A percentile compares a stretch with the other conserved stretches of the same genome.
These are phyloP conservation scores for Corydoras sp. DNA, from an alignment of 2,113 vertebrate species.

Conservation along the genomic window DNA sequence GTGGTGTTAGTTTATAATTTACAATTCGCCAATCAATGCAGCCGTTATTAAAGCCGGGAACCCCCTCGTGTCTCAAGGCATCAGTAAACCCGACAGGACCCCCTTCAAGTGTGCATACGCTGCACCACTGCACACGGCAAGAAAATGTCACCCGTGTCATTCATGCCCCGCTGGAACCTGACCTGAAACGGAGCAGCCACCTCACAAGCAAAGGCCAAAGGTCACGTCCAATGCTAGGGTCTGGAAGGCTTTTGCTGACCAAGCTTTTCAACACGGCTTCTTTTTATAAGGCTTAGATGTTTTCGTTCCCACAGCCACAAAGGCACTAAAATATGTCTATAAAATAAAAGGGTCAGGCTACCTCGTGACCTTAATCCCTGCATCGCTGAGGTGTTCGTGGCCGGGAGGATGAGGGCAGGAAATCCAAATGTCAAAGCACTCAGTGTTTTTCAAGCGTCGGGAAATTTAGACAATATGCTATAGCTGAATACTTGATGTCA, in stretches of 20 bases:
- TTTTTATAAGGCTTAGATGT: conserved; percentile 18
- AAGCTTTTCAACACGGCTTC: conserved; percentile 17
- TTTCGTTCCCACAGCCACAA: conserved; percentile 16
- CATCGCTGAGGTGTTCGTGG: conserved; percentile 14
- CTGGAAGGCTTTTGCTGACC: conserved; percentile 40
- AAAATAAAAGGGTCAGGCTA: conserved; percentile 1
- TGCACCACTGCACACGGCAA: conserved; percentile 20
- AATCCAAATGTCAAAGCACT: conserved; percentile 8
- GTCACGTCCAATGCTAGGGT: conserved; percentile 47
- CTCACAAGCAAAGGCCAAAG: conserved; percentile 33
- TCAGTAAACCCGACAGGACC: neutral
- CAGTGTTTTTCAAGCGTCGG: neutral
- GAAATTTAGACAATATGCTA: neutral
- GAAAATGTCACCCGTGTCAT: conserved; percentile 38
- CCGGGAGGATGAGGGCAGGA: neutral
- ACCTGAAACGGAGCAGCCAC: conserved; percentile 43
- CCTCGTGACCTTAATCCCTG: conserved; percentile 5
- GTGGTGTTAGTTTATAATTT: conserved; percentile 6
- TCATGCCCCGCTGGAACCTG: conserved; percentile 30
- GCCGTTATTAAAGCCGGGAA: neutral
- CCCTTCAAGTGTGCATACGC: conserved; percentile 14
- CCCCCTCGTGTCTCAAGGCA: neutral
- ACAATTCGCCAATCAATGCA: neutral
- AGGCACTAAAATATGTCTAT: neutral
- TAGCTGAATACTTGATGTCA: conserved; percentile 11